phyloP scores from a whole-genome alignment of 2,797 vertebrate genomes.

The Eupleurogrammus muticus region DNA sequence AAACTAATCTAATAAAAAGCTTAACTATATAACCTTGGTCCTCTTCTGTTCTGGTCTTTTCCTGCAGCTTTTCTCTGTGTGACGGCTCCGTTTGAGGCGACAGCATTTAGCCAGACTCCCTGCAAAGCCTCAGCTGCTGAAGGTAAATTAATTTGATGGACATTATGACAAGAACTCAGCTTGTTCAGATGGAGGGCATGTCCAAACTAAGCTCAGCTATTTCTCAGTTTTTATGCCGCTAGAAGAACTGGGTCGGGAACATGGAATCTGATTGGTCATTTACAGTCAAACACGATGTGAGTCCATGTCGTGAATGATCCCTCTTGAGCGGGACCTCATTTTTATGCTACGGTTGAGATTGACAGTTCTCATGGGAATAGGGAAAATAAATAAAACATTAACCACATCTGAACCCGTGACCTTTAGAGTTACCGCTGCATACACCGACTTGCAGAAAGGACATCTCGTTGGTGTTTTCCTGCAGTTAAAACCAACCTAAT shows the following conservation, averaged over 20 bases:
- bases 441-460: conserved; percentile 4
- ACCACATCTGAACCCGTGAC: conserved; percentile 27
- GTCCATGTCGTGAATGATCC: conserved; percentile 8
- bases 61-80: conserved; percentile 25
- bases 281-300: neutral
- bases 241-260: neutral
- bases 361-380: neutral
- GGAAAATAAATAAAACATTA: conserved; percentile 17
- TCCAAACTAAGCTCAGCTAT: conserved; percentile 28
- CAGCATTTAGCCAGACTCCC: conserved; percentile 44
- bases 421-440: conserved; percentile 20
- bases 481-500: neutral
- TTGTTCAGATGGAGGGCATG: conserved; percentile 51
- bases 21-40: conserved; percentile 35
- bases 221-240: conserved; percentile 10
- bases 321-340: too few species aligned
- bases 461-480: conserved; percentile 9
- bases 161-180: conserved; percentile 65
- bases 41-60: conserved; percentile 32
- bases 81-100: conserved; percentile 39
- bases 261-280: neutral
- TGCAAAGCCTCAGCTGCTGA: conserved; percentile 67
- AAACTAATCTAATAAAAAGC: too few species aligned
- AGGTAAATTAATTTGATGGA: conserved; percentile 66
- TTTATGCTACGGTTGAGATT: neutral